Conservation (phyloP, 1,140 invertebrate species). For the Tetragonula clypearis region DNA sequence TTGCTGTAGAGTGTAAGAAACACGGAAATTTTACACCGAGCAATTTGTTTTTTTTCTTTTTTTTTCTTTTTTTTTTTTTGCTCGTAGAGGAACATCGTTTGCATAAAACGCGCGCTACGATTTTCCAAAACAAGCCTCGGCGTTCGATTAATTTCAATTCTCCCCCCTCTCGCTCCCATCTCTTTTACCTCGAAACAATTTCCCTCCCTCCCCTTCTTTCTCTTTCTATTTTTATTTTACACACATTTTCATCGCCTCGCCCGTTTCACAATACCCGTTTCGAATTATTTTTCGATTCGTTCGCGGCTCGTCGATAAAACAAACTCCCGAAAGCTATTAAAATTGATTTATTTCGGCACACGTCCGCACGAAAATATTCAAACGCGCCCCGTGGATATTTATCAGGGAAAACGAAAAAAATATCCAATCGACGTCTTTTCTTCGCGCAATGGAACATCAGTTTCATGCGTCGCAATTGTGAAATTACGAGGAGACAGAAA, state of each 20-base stretch:
- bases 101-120: not conserved
- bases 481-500: too few species aligned
- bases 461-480: not conserved
- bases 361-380: not conserved
- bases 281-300: conserved; percentile 18
- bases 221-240: not conserved
- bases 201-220: not conserved
- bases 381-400: not conserved
- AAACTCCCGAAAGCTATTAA: not conserved
- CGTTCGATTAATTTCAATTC: not conserved
- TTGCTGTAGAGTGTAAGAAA: not conserved
- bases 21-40: not conserved
- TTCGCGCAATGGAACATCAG: not conserved
- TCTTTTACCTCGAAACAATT: not conserved
- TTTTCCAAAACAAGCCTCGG: not conserved
- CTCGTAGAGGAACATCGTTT: not conserved
- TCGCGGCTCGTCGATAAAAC: not conserved
- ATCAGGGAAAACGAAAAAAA: not conserved
- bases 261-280: not conserved
- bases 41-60: not conserved
- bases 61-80: too few species aligned
- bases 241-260: not conserved
- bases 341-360: conserved; percentile 12
- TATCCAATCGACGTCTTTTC: not conserved
- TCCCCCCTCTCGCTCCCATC: not conserved